These are phyloP conservation scores for Mellilla xanthometata DNA, from an alignment of 2,888 invertebrate genomes.

Conservation along the genomic window DNA sequence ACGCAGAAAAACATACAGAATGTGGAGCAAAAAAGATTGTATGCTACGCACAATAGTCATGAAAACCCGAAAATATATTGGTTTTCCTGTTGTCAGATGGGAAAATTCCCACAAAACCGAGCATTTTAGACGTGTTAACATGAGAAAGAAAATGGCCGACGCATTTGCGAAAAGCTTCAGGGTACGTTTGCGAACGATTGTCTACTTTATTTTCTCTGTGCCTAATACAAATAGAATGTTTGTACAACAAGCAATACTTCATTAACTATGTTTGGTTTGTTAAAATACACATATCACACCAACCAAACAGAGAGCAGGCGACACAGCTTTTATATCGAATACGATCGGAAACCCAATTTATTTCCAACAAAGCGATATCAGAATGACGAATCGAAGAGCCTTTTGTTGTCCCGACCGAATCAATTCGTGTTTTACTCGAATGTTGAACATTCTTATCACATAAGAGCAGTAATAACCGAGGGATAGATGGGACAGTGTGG, in stretches of 20 bases:
- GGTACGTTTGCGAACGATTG: too few species aligned
- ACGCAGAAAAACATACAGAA: slow-evolving; percentile 3
- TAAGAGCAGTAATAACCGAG: slow-evolving; percentile 54
- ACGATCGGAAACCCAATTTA: slow-evolving; percentile 42
- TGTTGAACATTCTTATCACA: slow-evolving; percentile 64
- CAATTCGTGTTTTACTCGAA: slow-evolving; percentile 53
- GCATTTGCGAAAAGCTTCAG: not conserved
- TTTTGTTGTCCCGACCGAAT: slow-evolving; percentile 49
- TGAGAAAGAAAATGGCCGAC: not conserved
- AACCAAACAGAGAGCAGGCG: too few species aligned
- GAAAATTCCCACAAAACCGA: slow-evolving; percentile 21
- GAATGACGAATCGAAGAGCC: slow-evolving; percentile 45
- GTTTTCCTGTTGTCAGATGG: slow-evolving; percentile 26
- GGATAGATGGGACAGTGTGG: slow-evolving; percentile 49
- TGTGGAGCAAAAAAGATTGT: slow-evolving; percentile 2
- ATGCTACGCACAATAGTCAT: slow-evolving; percentile 10
- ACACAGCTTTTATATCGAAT: slow-evolving; percentile 19
- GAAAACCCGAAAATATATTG: slow-evolving; percentile 23
- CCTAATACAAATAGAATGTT: too few species aligned
- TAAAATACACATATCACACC: too few species aligned
- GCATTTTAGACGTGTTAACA: slow-evolving; percentile 13
- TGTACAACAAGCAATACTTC: too few species aligned
- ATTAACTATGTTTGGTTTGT: too few species aligned
- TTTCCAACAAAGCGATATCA: slow-evolving; percentile 42
- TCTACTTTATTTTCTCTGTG: too few species aligned